phyloP scores from a whole-genome alignment of 2,797 vertebrate species.

The Buphagus erythrorhynchus region DNA sequence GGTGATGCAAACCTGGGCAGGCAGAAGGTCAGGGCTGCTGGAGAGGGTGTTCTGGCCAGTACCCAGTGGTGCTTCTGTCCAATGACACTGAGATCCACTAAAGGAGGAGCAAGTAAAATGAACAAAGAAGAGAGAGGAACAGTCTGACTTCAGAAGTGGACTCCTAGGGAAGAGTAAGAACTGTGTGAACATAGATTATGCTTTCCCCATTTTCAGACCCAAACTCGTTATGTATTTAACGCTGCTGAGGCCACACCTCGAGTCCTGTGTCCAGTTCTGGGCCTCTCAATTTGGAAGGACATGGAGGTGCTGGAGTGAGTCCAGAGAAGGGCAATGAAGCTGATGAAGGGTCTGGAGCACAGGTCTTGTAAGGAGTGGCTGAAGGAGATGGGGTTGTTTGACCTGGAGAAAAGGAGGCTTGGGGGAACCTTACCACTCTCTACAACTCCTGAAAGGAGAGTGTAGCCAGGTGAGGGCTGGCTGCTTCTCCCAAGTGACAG shows the following conservation, averaged over 20 bases:
- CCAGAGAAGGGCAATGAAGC: not conserved
- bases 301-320: not conserved
- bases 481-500: not conserved
- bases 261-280: not conserved
- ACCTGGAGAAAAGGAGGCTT: not conserved
- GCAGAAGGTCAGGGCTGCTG: not conserved
- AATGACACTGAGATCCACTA: not conserved
- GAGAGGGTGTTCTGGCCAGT: not conserved
- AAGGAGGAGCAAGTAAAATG: not conserved
- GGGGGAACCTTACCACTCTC: accelerated
- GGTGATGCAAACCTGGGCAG: not conserved
- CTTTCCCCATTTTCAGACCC: not conserved
- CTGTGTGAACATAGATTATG: accelerated
- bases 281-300: not conserved
- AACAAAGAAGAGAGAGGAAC: not conserved
- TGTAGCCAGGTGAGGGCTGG: not conserved
- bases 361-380: not conserved
- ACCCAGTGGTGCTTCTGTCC: not conserved
- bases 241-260: accelerated
- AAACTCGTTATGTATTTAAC: not conserved
- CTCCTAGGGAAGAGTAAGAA: not conserved
- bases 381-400: not conserved
- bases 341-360: not conserved
- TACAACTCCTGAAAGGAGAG: not conserved
- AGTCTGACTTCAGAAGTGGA: not conserved